A percentile compares a stretch with the other conserved stretches of the same genome.
These are phyloP conservation scores for Pocota personata DNA, from an alignment of 2,888 invertebrate species.

Conservation along the genomic window DNA sequence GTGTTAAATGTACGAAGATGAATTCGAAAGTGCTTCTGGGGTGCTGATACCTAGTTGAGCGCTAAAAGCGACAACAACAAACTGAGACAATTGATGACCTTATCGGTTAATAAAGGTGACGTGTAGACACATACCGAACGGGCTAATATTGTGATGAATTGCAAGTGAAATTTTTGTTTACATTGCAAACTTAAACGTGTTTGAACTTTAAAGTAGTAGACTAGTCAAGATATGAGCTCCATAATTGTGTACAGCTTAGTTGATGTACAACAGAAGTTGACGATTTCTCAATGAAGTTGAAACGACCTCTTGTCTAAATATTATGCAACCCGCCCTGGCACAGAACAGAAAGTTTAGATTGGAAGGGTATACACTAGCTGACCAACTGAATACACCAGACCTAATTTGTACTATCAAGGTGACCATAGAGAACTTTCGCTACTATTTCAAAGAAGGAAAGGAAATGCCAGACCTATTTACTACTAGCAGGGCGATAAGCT, in stretches of 20 bases:
- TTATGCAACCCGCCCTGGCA: too few relatives aligned
- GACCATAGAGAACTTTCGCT: too few relatives aligned
- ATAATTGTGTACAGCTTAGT: not conserved
- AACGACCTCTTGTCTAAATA: not conserved
- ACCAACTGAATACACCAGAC: too few relatives aligned
- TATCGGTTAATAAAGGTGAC: slow-evolving; percentile 19
- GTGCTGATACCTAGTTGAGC: not conserved
- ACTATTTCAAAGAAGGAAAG: too few relatives aligned
- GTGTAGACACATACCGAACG: not conserved
- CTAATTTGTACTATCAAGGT: too few relatives aligned
- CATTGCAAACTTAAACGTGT: too few relatives aligned
- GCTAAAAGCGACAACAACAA: not conserved
- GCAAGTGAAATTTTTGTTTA: slow-evolving; percentile 7
- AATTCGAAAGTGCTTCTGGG: slow-evolving; percentile 21
- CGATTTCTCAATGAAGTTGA: not conserved
- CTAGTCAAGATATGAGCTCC: not conserved
- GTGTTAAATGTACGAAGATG: not conserved
- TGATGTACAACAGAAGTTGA: not conserved
- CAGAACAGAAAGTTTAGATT: not conserved
- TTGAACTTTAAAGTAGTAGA: not conserved
- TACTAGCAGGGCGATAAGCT: too few relatives aligned
- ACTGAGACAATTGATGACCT: not conserved
- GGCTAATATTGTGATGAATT: not conserved
- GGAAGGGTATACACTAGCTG: too few relatives aligned
- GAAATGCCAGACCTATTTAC: too few relatives aligned